Conservation (phyloP, 2,888 invertebrate genomes). For the Coecobrya sp. region DNA sequence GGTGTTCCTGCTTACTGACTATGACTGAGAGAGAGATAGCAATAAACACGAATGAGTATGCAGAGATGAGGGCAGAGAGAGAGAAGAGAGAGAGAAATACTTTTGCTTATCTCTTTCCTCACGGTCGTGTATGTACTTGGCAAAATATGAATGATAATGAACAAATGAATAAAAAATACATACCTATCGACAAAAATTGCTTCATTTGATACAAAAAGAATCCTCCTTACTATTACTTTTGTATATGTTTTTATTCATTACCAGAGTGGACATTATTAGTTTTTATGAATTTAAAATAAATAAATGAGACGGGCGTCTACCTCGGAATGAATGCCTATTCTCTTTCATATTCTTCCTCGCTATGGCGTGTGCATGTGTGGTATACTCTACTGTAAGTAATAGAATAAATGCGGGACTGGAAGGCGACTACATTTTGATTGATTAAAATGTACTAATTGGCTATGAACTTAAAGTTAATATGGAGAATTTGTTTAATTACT, state of each 20-base stretch:
- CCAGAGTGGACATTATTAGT: conserved; percentile 38
- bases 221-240: too few species aligned
- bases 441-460: conserved; percentile 39
- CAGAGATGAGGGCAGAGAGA: neutral
- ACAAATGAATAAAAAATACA: conserved; percentile 51
- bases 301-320: conserved; percentile 43
- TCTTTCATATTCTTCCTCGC: neutral
- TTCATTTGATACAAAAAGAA: conserved; percentile 40
- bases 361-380: neutral
- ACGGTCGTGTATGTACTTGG: conserved; percentile 52
- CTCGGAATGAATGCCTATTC: conserved; percentile 58
- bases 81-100: conserved; percentile 43
- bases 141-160: conserved; percentile 50
- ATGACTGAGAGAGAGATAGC: conserved; percentile 12
- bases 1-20: conserved; percentile 25
- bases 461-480: conserved; percentile 35
- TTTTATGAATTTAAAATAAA: conserved; percentile 20
- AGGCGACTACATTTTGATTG: conserved; percentile 41
- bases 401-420: neutral
- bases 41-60: conserved; percentile 37
- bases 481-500: conserved; percentile 63
- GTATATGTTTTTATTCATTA: conserved; percentile 10
- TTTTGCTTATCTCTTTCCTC: conserved; percentile 56
- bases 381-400: too few species aligned
- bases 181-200: conserved; percentile 40